A percentile compares a stretch with the other conserved stretches of the same genome.
phyloP scores from a whole-genome alignment of 2,888 invertebrate genomes.

The Stenotaenia linearis region DNA sequence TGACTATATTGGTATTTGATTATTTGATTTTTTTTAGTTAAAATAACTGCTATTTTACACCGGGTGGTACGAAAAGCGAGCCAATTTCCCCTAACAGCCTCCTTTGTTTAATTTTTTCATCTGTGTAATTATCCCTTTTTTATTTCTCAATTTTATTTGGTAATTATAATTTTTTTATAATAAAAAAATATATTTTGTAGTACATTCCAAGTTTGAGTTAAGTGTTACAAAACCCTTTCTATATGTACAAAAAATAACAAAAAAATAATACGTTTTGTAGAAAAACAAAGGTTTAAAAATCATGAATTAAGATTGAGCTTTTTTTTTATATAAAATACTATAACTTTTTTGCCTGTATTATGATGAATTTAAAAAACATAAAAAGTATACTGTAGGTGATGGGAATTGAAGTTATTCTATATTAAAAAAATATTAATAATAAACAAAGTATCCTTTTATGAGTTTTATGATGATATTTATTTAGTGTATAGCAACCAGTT shows the following conservation, averaged over 20 bases:
- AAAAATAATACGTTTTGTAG: not conserved
- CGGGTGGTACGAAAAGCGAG: not conserved
- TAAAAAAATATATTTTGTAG: not conserved
- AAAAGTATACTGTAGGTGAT: constrained; percentile 17
- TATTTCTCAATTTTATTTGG: not conserved
- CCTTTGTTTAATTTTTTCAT: not conserved
- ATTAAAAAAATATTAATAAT: not conserved
- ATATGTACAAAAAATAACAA: not conserved
- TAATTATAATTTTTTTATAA: not conserved
- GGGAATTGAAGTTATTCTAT: not conserved
- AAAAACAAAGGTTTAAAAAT: constrained; percentile 4
- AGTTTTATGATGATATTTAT: constrained; percentile 13
- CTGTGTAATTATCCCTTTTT: not conserved
- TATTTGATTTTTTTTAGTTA: not conserved
- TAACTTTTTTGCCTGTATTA: not conserved
- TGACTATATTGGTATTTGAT: not conserved
- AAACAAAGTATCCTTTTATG: constrained; percentile 19
- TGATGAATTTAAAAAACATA: not conserved
- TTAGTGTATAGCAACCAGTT: constrained; percentile 6
- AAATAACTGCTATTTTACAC: not conserved
- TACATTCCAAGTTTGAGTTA: not conserved
- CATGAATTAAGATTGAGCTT: not conserved
- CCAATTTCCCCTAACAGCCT: not conserved
- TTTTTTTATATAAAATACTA: not conserved
- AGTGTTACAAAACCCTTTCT: not conserved